phyloP scores from a whole-genome alignment of 2,888 invertebrate genomes.

The Drosophila vallismaia region DNA sequence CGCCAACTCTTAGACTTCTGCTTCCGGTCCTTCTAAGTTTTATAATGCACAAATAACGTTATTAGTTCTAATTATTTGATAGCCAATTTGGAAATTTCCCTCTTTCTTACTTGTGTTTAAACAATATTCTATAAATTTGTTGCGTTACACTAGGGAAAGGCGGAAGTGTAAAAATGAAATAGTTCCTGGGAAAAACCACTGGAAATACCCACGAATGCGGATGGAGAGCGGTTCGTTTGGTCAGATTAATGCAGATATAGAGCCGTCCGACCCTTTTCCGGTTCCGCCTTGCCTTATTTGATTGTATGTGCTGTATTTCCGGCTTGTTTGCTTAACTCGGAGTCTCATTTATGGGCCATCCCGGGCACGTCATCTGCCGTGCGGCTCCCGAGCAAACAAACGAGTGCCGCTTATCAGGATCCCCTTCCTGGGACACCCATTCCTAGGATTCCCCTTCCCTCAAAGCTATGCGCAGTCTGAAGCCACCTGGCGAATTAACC shows the following conservation, averaged over 20 bases:
- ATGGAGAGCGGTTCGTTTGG: conserved; percentile 12
- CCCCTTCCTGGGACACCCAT: conserved; percentile 1
- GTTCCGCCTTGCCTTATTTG: conserved; percentile 27
- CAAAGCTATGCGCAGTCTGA: conserved; percentile 36
- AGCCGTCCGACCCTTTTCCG: conserved; percentile 30
- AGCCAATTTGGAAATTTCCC: not conserved
- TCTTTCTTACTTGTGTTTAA: too few relatives aligned
- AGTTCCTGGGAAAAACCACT: conserved; percentile 8
- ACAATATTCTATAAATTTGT: not conserved
- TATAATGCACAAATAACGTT: not conserved
- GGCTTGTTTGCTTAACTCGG: conserved; percentile 32
- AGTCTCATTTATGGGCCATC: conserved; percentile 40
- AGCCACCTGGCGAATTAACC: conserved; percentile 47
- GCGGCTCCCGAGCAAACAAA: conserved; percentile 40
- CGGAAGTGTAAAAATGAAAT: not conserved
- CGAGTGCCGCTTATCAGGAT: conserved; percentile 37
- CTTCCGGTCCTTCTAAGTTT: not conserved
- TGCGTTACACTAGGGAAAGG: too few relatives aligned
- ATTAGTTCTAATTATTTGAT: not conserved
- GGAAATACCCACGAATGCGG: conserved; percentile 1
- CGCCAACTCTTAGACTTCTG: not conserved
- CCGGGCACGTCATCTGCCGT: conserved; percentile 48
- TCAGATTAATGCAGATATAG: conserved; percentile 22
- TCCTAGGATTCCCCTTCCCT: not conserved
- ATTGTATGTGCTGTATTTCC: conserved; percentile 27